phyloP scores from a whole-genome alignment of 2,797 vertebrate genomes.

The Chloroceryle amazona region DNA sequence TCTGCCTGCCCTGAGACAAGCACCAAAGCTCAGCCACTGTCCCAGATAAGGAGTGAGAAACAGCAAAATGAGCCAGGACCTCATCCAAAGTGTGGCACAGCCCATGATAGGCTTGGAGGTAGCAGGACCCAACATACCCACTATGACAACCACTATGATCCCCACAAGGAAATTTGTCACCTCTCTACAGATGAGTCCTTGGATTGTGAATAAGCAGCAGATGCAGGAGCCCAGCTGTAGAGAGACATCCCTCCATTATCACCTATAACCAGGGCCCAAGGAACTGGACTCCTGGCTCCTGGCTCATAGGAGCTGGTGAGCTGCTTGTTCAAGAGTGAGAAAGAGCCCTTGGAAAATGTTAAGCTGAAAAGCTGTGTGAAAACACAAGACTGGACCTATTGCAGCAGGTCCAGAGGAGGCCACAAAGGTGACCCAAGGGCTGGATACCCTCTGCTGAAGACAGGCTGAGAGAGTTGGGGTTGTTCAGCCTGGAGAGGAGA shows the following conservation, averaged over 20 bases:
- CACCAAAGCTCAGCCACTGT: neutral
- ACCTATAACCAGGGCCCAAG: fast-evolving
- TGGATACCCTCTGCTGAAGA: too few relatives aligned
- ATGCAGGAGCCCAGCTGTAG: neutral
- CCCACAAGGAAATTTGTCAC: fast-evolving
- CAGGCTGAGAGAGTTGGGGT: too few relatives aligned
- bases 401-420: too few relatives aligned
- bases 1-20: neutral
- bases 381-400: neutral
- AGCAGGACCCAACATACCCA: neutral
- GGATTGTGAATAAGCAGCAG: neutral
- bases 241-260: fast-evolving
- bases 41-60: neutral
- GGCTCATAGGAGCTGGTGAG: neutral
- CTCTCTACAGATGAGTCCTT: neutral
- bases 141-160: neutral
- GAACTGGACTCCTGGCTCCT: neutral
- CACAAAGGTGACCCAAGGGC: too few relatives aligned
- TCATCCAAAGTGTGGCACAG: neutral
- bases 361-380: neutral
- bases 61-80: neutral
- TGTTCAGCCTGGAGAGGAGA: too few relatives aligned
- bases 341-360: neutral
- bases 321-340: neutral
- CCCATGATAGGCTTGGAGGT: fast-evolving